Conservation (phyloP, 1,140 invertebrate species). For the Rhagoletis zephyria region DNA sequence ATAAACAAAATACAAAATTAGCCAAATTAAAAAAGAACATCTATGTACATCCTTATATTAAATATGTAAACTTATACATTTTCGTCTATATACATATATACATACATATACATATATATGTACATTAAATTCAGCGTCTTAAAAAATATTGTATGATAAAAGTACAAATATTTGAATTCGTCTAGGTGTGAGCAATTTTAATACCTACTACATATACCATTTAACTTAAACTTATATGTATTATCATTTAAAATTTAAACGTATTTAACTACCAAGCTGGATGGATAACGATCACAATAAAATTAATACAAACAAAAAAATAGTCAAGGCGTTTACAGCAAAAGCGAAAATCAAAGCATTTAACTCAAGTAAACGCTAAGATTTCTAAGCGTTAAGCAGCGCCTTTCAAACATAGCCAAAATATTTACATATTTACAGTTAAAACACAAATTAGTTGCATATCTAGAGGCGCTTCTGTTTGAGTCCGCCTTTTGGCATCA, state of each 20-base stretch:
- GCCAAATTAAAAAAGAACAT: background rate
- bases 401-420: background rate
- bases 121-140: too few relatives aligned
- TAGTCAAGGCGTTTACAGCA: background rate
- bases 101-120: background rate
- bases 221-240: constrained; percentile 7
- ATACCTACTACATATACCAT: background rate
- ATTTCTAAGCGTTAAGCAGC: background rate
- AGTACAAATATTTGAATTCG: background rate
- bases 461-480: constrained; percentile 48
- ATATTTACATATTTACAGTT: background rate
- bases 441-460: background rate
- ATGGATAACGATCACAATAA: constrained; percentile 44
- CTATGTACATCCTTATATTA: background rate
- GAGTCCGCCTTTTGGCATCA: constrained; percentile 58
- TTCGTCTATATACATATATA: background rate
- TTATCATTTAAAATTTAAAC: background rate
- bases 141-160: too few relatives aligned
- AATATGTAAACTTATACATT: too few relatives aligned
- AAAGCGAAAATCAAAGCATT: background rate
- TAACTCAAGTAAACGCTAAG: background rate
- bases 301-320: constrained; percentile 26
- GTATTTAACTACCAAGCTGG: constrained; percentile 17
- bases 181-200: background rate
- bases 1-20: background rate